phyloP scores from a whole-genome alignment of 2,113 vertebrate species.

The Cacatua alba region DNA sequence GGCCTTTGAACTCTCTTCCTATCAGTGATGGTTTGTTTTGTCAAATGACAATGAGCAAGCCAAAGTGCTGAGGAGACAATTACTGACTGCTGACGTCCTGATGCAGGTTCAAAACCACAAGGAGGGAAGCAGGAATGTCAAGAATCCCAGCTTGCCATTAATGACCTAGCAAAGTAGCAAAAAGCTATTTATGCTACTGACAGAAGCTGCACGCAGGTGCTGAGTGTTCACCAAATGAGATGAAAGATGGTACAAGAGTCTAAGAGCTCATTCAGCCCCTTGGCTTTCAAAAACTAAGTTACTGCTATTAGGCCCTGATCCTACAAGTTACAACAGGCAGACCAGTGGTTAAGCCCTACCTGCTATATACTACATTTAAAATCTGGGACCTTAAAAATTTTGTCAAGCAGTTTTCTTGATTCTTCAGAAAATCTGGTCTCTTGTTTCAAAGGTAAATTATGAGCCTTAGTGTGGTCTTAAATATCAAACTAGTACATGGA shows the following conservation, averaged over 20 bases:
- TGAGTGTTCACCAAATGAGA: conserved; percentile 67
- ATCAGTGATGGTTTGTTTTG: conserved; percentile 59
- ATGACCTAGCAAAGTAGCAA: conserved; percentile 66
- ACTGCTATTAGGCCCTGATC: conserved; percentile 5
- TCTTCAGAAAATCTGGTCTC: conserved; percentile 40
- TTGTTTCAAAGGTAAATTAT: conserved; percentile 7
- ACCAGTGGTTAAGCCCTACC: background rate
- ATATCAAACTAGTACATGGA: background rate
- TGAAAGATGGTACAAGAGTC: conserved; percentile 55
- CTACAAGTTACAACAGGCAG: conserved; percentile 36
- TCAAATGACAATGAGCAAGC: conserved; percentile 60
- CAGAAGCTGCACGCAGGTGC: conserved; percentile 72
- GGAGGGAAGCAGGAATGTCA: conserved; percentile 67
- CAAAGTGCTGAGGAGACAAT: conserved; percentile 58
- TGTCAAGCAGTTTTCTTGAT: conserved; percentile 31
- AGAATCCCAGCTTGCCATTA: conserved; percentile 73
- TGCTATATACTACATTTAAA: background rate
- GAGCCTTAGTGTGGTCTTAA: background rate
- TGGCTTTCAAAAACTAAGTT: conserved; percentile 42
- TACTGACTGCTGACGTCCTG: conserved; percentile 56
- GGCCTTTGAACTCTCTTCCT: conserved; percentile 76
- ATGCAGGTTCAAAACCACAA: conserved; percentile 51
- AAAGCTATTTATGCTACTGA: conserved; percentile 61
- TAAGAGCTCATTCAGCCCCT: conserved; percentile 38
- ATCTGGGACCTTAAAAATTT: conserved; percentile 14